Evolutionary conservation across 2,888 invertebrate species (phyloP), one percentile per base, ranked within the genome.

Genomic region (Agonopterix subpropinquella): DNA sequence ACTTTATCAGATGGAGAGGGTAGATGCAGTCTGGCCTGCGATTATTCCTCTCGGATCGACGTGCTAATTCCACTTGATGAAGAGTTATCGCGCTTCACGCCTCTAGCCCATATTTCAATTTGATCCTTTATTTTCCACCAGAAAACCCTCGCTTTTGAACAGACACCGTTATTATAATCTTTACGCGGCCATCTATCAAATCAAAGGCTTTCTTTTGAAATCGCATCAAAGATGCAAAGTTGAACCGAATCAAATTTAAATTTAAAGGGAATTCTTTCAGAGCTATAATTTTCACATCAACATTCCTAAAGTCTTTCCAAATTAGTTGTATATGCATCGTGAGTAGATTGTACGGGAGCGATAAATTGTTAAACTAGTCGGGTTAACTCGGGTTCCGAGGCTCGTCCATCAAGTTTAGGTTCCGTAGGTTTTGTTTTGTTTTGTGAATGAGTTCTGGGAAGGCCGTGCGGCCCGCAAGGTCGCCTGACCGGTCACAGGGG

Each of bases 401-500:
- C 65, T 53, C 70, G 68, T 71, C 67, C 65, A 64, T 73, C 68
- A 67, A 65, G 65, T 65, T 58, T 58, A 60, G 62, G 60, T 64
- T 63, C 54, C 53, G 51, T 60, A 57, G 58, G 73, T 76, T 80
- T 77, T 61, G 73, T 78, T 77, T 80, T 75, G 70, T 79, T 80
- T 72, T 70, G 64, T 65, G 64, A 66, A 61, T 67, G 67, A 65
- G 56, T 81, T 81, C 77, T 73, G 70, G 70, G 80, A 85, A 85
- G 84, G 84, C 77, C 78, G 75, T 83, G 84, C 77, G 77, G 75
- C 50, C 53, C 51, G 57, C 82, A 85, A 86, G 84, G 83, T 77
- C 81, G 75, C 62, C 63, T 51, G 58, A 57, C 62, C 61, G 63
- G n/a, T n/a, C 43, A 44, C 42, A 5, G 44, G 48, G 53, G 52